Base-by-base conservation (phyloP, 2,888 invertebrate species). In the Schizotus pectinicornis region DNA sequence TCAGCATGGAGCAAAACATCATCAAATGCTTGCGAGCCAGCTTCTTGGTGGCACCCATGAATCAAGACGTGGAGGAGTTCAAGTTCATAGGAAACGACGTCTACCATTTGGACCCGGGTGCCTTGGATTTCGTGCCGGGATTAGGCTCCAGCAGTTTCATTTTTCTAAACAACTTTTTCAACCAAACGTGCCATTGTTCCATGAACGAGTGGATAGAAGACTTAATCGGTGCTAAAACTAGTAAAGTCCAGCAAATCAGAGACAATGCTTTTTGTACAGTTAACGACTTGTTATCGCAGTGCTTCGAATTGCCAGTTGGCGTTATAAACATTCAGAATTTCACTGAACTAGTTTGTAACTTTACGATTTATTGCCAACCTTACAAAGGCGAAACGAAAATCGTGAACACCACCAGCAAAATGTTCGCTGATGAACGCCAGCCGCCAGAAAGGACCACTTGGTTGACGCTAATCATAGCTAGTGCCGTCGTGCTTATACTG, bases 221-320 rank as follows among this genome's bases (percentile, higher is more conserved):
- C 46, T 77, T 84, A 7, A 43, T 56, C 2, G 11, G 77, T 84
- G 78, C 80, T 11, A 80, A 79, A 7, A 68, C 67, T n/a, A 79
- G 79, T 13, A 77, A 80, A 12, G 82, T 83, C 13, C 77, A 81
- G 48, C 71, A 74, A 67, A 75, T 81, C 50, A 76, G 82, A 67
- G 79, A 81, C 50, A 83, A 86, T 46, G 89, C 87, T 71, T 86
- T 81, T 68, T 90, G 90, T 72, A 82, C 84, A 0, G 84, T 89
- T 0, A 74, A 83, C 54, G 78, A 82, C 55, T 77, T 83, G 37
- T 78, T 89, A 12, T 85, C 88, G 2, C 80, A 81, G 36, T 90
- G 90, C 72, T 88, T 87, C 70, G 85, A 87, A 59, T 80, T 87
- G 6, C 84, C 84, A 0, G 84, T 86, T 65, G 88, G 87, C 39